Conservation (phyloP, 2,888 invertebrate species). For the Leptogaster cylindrica region DNA sequence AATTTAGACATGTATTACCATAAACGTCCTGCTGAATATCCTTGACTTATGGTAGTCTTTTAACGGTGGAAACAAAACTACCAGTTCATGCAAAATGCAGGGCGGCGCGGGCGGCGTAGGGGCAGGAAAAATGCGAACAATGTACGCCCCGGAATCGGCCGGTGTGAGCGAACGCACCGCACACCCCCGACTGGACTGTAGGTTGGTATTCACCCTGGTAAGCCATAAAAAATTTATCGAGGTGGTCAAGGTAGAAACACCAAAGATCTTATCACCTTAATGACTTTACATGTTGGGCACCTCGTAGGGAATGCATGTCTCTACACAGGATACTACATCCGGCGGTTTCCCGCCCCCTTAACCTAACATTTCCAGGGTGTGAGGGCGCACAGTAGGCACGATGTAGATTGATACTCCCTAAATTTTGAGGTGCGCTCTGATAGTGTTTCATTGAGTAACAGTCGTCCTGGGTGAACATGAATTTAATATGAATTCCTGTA, state of each 20-base stretch:
- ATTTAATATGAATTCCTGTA: slow-evolving; percentile 23
- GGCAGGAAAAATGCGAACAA: slow-evolving; percentile 5
- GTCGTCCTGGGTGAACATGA: neutral
- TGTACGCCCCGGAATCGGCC: slow-evolving; percentile 8
- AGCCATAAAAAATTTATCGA: slow-evolving; percentile 41
- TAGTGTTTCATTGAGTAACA: too few relatives aligned
- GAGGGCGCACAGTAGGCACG: neutral
- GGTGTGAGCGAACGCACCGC: too few relatives aligned
- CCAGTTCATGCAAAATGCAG: neutral
- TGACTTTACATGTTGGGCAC: slow-evolving; percentile 40
- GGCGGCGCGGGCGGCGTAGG: neutral
- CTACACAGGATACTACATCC: neutral
- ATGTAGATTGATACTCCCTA: slow-evolving; percentile 21
- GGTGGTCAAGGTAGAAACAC: slow-evolving; percentile 41
- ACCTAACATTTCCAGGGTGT: neutral
- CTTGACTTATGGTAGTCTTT: slow-evolving; percentile 1
- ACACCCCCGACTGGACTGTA: too few relatives aligned
- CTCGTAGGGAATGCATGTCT: slow-evolving; percentile 35
- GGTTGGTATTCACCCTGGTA: neutral
- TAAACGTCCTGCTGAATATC: slow-evolving; percentile 21
- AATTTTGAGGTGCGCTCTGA: slow-evolving; percentile 30
- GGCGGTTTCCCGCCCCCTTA: neutral
- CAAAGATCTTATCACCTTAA: slow-evolving; percentile 44
- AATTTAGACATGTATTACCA: too few relatives aligned
- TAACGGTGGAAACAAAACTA: neutral